Percentiles rank a stretch among this genome's conserved stretches.
These are phyloP conservation scores for Phaonia tiefii DNA, from an alignment of 2,888 invertebrate genomes.

Conservation along the genomic window DNA sequence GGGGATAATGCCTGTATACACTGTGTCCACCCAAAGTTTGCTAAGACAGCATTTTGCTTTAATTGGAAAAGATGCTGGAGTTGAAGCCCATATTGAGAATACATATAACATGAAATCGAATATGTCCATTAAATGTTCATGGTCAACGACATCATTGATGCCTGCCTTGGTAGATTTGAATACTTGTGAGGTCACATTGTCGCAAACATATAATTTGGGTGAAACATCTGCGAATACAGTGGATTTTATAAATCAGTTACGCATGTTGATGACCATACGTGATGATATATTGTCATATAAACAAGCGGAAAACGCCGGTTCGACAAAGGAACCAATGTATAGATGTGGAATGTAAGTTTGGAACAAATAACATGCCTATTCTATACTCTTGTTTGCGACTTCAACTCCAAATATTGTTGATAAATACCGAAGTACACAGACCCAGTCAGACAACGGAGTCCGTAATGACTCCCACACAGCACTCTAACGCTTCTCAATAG, in stretches of 20 bases:
- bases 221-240: constrained; percentile 72
- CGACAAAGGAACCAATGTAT: constrained; percentile 72
- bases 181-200: constrained; percentile 74
- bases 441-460: no score
- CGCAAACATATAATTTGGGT: constrained; percentile 74
- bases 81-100: constrained; percentile 75
- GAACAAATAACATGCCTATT: no score
- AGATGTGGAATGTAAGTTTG: constrained; percentile 75
- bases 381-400: no score
- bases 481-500: no score
- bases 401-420: no score
- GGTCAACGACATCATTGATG: constrained; percentile 70
- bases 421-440: no score
- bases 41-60: constrained; percentile 71
- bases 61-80: constrained; percentile 53
- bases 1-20: constrained; percentile 72
- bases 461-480: no score
- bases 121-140: constrained; percentile 74
- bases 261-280: constrained; percentile 76
- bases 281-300: constrained; percentile 77
- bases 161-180: constrained; percentile 75
- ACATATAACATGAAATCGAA: constrained; percentile 75
- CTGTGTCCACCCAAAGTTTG: constrained; percentile 69
- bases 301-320: constrained; percentile 60
- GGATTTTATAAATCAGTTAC: constrained; percentile 77